These are phyloP conservation scores for Vulpes ferrilata DNA, from an alignment of 2,113 vertebrate genomes.

Conservation along the genomic window DNA sequence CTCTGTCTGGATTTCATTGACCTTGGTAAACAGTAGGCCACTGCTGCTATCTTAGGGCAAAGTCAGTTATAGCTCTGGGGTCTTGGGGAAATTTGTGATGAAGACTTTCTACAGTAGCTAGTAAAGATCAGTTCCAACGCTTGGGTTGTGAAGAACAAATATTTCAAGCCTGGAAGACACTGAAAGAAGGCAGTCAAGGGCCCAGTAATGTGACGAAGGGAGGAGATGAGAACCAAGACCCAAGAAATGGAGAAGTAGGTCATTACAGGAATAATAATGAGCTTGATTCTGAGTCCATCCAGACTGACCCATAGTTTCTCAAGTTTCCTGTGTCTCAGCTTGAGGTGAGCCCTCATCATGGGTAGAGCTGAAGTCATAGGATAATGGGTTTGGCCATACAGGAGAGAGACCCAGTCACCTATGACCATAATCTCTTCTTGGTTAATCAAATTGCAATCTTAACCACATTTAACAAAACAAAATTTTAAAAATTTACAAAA, in stretches of 20 bases:
- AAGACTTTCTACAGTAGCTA: not conserved
- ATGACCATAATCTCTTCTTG: not conserved
- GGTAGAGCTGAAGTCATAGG: not conserved
- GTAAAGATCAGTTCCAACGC: not conserved
- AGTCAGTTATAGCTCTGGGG: not conserved
- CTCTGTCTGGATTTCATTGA: not conserved
- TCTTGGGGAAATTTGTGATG: not conserved
- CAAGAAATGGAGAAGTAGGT: not conserved
- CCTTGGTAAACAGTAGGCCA: not conserved
- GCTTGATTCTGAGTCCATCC: not conserved
- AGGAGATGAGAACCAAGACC: not conserved
- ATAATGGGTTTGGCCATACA: not conserved
- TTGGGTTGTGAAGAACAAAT: not conserved
- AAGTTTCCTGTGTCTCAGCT: not conserved
- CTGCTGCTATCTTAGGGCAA: not conserved
- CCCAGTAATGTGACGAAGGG: not conserved
- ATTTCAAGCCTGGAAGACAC: not conserved
- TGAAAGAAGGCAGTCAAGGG: not conserved
- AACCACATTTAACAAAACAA: not conserved
- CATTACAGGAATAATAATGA: not conserved
- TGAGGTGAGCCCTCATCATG: not conserved
- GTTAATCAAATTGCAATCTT: not conserved
- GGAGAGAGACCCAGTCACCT: not conserved
- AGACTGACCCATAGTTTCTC: not conserved
- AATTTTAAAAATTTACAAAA: not conserved